A percentile compares a stretch with the other conserved stretches of the same genome.
Conservation (phyloP, 2,888 invertebrate genomes). For the Molorchus minor region DNA sequence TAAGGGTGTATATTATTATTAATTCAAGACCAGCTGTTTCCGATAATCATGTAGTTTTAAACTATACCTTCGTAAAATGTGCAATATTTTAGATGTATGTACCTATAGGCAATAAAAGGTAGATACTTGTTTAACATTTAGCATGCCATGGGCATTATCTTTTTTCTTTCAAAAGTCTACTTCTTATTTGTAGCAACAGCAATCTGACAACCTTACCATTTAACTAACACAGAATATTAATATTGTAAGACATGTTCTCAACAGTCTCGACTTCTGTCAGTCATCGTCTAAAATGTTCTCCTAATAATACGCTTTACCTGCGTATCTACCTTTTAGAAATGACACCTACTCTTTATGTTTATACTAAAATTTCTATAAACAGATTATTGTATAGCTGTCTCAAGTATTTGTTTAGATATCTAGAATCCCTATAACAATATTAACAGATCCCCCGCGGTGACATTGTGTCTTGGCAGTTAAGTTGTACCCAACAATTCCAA, state of each 20-base stretch:
- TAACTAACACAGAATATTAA: too few relatives aligned
- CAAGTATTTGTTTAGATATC: conserved; percentile 37
- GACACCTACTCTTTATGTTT: conserved; percentile 47
- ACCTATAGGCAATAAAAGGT: too few relatives aligned
- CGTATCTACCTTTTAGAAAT: conserved; percentile 40
- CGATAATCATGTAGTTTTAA: too few relatives aligned
- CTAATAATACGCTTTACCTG: conserved; percentile 39
- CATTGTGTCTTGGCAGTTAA: conserved; percentile 6
- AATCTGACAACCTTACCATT: too few relatives aligned
- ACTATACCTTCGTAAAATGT: too few relatives aligned
- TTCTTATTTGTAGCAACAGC: too few relatives aligned
- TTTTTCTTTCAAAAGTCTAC: too few relatives aligned
- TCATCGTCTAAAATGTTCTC: conserved; percentile 35
- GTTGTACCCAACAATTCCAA: conserved; percentile 7
- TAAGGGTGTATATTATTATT: too few relatives aligned
- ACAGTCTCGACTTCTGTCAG: conserved; percentile 43
- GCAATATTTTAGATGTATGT: too few relatives aligned
- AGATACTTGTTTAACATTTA: too few relatives aligned
- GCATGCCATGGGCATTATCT: too few relatives aligned
- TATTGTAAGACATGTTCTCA: conserved; percentile 35
- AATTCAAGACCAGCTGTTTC: too few relatives aligned
- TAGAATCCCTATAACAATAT: conserved; percentile 13
- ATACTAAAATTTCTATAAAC: conserved; percentile 41
- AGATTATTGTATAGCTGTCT: conserved; percentile 30
- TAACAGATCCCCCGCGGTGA: conserved; percentile 21